phyloP scores from a whole-genome alignment of 1,140 invertebrate species.

The Drosophila repletoides region DNA sequence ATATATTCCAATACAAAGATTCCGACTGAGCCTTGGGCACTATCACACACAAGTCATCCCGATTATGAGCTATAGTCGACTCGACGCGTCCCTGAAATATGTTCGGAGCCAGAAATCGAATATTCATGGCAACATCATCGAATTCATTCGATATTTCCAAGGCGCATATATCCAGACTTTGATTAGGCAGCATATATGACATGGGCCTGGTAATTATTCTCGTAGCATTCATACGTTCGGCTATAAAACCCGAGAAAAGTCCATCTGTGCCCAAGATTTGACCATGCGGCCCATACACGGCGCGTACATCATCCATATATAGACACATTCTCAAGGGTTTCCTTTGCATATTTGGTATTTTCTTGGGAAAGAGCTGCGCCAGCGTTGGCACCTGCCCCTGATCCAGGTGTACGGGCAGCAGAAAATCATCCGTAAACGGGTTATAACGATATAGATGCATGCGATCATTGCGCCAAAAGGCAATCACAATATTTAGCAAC shows the following conservation, averaged over 20 bases:
- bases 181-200: constrained; percentile 34
- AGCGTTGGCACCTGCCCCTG: constrained; percentile 30
- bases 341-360: constrained; percentile 67
- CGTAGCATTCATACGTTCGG: constrained; percentile 71
- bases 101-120: constrained; percentile 56
- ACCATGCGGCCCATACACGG: constrained; percentile 50
- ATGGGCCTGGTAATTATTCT: constrained; percentile 54
- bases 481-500: constrained; percentile 70
- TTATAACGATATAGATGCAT: constrained; percentile 71
- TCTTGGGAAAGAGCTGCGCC: constrained; percentile 56
- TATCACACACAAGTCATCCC: constrained; percentile 73
- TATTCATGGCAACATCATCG: constrained; percentile 71
- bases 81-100: constrained; percentile 54
- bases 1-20: constrained; percentile 71
- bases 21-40: constrained; percentile 67
- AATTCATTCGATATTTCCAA: constrained; percentile 59
- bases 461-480: constrained; percentile 45
- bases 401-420: constrained; percentile 31
- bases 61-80: constrained; percentile 57
- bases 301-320: constrained; percentile 66
- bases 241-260: constrained; percentile 55
- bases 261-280: constrained; percentile 61
- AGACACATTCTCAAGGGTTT: constrained; percentile 69
- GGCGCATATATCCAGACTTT: constrained; percentile 54
- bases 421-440: constrained; percentile 62